These are phyloP conservation scores for Campoletis raptor DNA, from an alignment of 2,888 invertebrate species.

Conservation along the genomic window DNA sequence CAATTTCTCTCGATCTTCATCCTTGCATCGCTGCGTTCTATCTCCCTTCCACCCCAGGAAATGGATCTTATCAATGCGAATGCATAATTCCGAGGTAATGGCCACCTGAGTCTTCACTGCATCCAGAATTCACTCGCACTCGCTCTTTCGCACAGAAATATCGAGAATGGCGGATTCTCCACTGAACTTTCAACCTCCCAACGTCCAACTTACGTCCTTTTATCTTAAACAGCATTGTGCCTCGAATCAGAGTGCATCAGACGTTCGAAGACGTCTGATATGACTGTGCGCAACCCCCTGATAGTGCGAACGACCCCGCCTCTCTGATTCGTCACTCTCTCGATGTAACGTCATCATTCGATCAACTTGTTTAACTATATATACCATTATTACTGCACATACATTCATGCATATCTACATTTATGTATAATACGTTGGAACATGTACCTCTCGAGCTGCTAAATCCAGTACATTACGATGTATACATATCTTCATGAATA, in stretches of 20 bases:
- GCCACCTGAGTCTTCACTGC: conserved; percentile 55
- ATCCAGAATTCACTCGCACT: conserved; percentile 53
- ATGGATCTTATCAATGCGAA: conserved; percentile 77
- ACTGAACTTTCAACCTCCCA: background rate
- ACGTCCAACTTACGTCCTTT: conserved; percentile 4
- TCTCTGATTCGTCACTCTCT: conserved; percentile 20
- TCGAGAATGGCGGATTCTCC: conserved; percentile 22
- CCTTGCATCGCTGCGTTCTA: conserved; percentile 49
- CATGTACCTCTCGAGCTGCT: conserved; percentile 3
- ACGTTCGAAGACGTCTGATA: conserved; percentile 46
- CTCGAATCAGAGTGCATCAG: conserved; percentile 28
- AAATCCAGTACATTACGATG: conserved; percentile 51
- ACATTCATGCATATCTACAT: background rate
- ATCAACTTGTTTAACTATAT: conserved; percentile 24
- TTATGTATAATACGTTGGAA: conserved; percentile 4
- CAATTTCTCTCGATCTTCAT: conserved; percentile 72
- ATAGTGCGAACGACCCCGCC: conserved; percentile 34
- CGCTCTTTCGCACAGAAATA: conserved; percentile 4
- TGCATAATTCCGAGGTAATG: conserved; percentile 75
- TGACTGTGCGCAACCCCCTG: conserved; percentile 5
- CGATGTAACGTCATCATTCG: conserved; percentile 31
- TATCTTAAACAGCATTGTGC: background rate
- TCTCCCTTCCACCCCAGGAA: conserved; percentile 51
- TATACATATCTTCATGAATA: conserved; percentile 49
- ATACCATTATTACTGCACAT: background rate